Evolutionary conservation across 2,113 vertebrate genomes (phyloP).

Genomic region (Mesocricetus auratus): DNA sequence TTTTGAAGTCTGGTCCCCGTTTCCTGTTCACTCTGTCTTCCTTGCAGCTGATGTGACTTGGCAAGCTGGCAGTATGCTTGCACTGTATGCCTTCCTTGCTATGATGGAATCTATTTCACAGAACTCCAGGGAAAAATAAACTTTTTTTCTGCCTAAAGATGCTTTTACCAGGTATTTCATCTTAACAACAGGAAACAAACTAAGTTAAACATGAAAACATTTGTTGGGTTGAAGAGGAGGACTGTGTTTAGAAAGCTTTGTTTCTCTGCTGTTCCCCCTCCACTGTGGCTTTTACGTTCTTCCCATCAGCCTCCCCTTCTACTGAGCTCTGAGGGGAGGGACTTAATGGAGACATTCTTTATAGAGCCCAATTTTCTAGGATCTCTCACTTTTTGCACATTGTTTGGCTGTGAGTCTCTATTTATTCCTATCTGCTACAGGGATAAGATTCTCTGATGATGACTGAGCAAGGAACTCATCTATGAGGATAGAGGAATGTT

Average conservation of each 20-base stretch:
- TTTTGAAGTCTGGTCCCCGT: no score
- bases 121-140: neutral
- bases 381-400: neutral
- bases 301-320: neutral
- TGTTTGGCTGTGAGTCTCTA: neutral
- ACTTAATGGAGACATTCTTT: no score
- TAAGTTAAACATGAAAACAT: neutral
- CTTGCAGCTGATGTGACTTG: neutral
- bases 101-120: neutral
- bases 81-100: neutral
- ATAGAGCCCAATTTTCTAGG: neutral
- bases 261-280: neutral
- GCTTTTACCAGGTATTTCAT: neutral
- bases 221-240: neutral
- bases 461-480: neutral
- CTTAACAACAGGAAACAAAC: neutral
- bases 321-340: neutral
- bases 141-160: neutral
- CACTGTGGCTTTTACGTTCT: neutral
- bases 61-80: neutral
- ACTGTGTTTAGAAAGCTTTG: neutral
- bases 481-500: neutral
- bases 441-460: neutral
- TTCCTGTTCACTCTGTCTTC: neutral
- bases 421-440: neutral